Conservation (phyloP, 1,140 invertebrate species). For the Drosophila bipectinata region DNA sequence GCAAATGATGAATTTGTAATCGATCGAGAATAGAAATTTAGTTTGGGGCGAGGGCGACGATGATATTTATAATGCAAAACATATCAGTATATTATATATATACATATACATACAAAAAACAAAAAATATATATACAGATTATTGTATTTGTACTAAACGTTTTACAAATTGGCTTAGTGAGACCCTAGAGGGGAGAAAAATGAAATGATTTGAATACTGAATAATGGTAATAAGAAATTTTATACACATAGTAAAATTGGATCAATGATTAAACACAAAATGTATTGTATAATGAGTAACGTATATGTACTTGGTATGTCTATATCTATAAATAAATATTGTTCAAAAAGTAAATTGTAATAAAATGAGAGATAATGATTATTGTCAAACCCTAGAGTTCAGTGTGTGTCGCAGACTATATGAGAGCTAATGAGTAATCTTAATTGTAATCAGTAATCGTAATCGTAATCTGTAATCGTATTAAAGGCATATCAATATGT, state of each 20-base stretch:
- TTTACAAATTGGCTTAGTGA: conserved; percentile 80
- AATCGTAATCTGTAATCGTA: conserved; percentile 63
- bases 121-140: conserved; percentile 61
- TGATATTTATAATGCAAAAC: conserved; percentile 79
- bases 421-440: conserved; percentile 46
- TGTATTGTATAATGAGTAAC: conserved; percentile 68
- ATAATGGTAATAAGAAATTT: conserved; percentile 71
- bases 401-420: conserved; percentile 63
- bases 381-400: conserved; percentile 61
- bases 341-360: conserved; percentile 56
- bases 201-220: conserved; percentile 46
- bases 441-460: conserved; percentile 56
- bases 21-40: conserved; percentile 39
- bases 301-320: conserved; percentile 71
- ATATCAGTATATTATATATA: conserved; percentile 75
- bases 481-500: conserved; percentile 76
- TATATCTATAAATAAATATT: conserved; percentile 78
- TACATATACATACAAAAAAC: conserved; percentile 53
- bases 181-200: conserved; percentile 19
- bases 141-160: conserved; percentile 82
- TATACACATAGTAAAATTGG: conserved; percentile 77
- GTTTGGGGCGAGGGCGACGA: conserved; percentile 47
- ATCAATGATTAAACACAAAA: conserved; percentile 56
- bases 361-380: conserved; percentile 51
- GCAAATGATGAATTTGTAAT: conserved; percentile 35